Evolutionary conservation across 2,888 invertebrate genomes (phyloP).

Genomic region (Cepaea hortensis): DNA sequence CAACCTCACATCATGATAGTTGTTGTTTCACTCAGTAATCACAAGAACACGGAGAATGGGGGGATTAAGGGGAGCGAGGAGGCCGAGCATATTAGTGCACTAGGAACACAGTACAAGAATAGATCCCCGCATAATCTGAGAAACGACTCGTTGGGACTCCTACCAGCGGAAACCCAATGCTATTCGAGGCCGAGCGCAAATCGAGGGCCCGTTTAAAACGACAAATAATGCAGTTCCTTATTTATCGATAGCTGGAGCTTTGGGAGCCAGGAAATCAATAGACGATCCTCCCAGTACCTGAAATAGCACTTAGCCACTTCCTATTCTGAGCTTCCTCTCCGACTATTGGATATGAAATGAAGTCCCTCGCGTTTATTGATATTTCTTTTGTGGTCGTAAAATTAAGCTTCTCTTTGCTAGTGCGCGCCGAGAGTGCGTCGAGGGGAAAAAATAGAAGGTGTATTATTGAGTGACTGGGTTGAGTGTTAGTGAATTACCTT

Average conservation of each 20-base stretch:
- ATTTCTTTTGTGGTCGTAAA: slow-evolving; percentile 47
- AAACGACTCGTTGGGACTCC: background rate
- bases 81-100: too few relatives aligned
- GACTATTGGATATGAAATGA: slow-evolving; percentile 47
- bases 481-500: background rate
- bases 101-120: too few relatives aligned
- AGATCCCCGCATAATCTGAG: background rate
- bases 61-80: background rate
- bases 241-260: slow-evolving; percentile 30
- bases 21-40: too few relatives aligned
- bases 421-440: background rate
- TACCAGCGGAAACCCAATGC: background rate
- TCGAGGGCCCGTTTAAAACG: background rate
- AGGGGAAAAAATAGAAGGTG: background rate
- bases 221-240: slow-evolving; percentile 27
- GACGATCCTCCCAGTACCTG: slow-evolving; percentile 38
- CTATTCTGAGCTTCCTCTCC: slow-evolving; percentile 40
- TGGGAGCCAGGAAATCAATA: slow-evolving; percentile 35
- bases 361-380: slow-evolving; percentile 44
- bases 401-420: slow-evolving; percentile 33
- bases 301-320: slow-evolving; percentile 48
- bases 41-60: too few relatives aligned
- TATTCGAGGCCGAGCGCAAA: background rate
- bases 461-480: slow-evolving; percentile 1
- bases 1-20: too few relatives aligned